phyloP scores from a whole-genome alignment of 2,888 invertebrate genomes.

The Luperina nickerlii region DNA sequence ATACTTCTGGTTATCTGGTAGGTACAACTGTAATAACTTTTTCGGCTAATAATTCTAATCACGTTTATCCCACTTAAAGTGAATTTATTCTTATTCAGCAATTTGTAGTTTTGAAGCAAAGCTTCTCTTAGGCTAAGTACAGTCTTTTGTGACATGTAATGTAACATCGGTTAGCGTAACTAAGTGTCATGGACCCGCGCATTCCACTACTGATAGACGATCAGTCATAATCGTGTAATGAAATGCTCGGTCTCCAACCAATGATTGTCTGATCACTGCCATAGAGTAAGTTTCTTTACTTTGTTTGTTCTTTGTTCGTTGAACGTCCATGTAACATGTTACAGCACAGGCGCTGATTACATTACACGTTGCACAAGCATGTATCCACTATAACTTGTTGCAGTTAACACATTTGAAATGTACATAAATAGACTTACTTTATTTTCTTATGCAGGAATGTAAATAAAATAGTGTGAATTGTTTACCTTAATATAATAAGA shows the following conservation, averaged over 20 bases:
- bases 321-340: conserved; percentile 15
- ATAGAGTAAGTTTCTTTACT: conserved; percentile 30
- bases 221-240: conserved; percentile 17
- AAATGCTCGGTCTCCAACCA: conserved; percentile 22
- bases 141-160: conserved; percentile 39
- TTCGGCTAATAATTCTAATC: conserved; percentile 51
- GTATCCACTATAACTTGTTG: conserved; percentile 41
- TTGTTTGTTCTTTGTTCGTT: conserved; percentile 30
- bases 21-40: conserved; percentile 42
- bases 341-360: conserved; percentile 22
- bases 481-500: conserved; percentile 58
- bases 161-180: conserved; percentile 33
- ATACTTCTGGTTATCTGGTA: conserved; percentile 35
- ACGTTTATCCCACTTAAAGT: conserved; percentile 53
- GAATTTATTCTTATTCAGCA: conserved; percentile 49
- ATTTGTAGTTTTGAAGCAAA: conserved; percentile 52
- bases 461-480: conserved; percentile 62
- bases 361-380: conserved; percentile 52
- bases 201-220: conserved; percentile 16
- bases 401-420: conserved; percentile 51
- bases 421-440: conserved; percentile 54
- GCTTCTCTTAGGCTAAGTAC: conserved; percentile 56
- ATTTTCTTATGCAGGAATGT: conserved; percentile 55
- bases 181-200: conserved; percentile 17
- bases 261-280: conserved; percentile 42